phyloP scores from a whole-genome alignment of 2,113 vertebrate genomes.

The Silurus meridionalis region DNA sequence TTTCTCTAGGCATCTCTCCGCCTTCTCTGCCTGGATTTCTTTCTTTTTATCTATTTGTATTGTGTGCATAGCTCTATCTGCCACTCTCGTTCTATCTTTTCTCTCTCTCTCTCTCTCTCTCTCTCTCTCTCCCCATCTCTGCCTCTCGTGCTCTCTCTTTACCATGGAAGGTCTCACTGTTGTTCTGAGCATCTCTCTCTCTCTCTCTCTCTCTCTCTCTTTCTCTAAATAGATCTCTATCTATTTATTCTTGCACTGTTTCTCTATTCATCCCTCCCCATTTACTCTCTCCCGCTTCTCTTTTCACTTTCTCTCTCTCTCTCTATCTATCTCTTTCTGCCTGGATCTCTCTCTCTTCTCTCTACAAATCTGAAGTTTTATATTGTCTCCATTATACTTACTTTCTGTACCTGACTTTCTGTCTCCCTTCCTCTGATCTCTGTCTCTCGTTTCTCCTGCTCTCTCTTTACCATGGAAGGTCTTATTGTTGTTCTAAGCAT shows the following conservation, averaged over 20 bases:
- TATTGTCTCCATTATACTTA: too few species aligned
- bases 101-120: not conserved
- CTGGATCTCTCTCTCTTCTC: not conserved
- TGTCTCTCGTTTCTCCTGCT: too few species aligned
- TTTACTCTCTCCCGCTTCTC: not conserved
- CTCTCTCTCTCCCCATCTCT: not conserved
- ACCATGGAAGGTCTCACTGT: too few species aligned
- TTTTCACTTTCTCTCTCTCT: not conserved
- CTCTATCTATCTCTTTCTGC: not conserved
- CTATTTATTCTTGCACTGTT: too few species aligned
- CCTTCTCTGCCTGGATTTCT: not conserved
- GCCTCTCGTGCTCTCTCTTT: too few species aligned
- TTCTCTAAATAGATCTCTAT: not conserved
- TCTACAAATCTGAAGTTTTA: not conserved
- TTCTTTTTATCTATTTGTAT: not conserved
- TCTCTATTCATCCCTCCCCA: too few species aligned
- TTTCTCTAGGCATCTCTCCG: not conserved
- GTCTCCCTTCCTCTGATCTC: too few species aligned
- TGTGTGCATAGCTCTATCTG: not conserved
- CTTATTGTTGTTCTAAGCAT: too few species aligned
- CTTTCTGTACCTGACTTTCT: too few species aligned
- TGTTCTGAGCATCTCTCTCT: not conserved
- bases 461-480: too few species aligned
- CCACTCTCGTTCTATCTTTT: slow-evolving; percentile 36
- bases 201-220: not conserved